phyloP scores from a whole-genome alignment of 2,888 invertebrate genomes.

The Epistrophella euchroma region DNA sequence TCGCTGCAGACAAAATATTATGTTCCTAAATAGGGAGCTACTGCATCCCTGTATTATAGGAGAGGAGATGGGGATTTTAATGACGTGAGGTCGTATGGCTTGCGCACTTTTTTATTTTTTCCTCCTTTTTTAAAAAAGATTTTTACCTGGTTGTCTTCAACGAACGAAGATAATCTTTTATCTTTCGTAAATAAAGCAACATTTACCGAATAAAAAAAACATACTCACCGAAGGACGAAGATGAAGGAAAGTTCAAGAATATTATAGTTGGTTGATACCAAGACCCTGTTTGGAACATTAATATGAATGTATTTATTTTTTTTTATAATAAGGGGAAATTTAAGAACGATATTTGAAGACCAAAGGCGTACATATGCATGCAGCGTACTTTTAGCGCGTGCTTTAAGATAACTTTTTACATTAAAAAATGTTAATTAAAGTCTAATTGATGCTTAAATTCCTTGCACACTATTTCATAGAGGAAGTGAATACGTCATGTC shows the following conservation, averaged over 20 bases:
- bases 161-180: slow-evolving; percentile 31
- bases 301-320: neutral
- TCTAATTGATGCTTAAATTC: too few species aligned
- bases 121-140: slow-evolving; percentile 24
- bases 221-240: too few species aligned
- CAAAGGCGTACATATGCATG: neutral
- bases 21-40: slow-evolving; percentile 47
- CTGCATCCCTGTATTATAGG: slow-evolving; percentile 42
- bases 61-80: slow-evolving; percentile 61
- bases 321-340: neutral
- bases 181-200: slow-evolving; percentile 41
- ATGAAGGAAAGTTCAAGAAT: slow-evolving; percentile 38
- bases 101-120: slow-evolving; percentile 53
- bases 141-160: slow-evolving; percentile 56
- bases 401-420: too few species aligned
- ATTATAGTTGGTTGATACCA: slow-evolving; percentile 45
- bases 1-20: slow-evolving; percentile 19
- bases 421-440: too few species aligned
- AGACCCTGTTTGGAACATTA: slow-evolving; percentile 22
- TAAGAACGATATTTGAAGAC: neutral
- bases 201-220: slow-evolving; percentile 11
- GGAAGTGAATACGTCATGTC: too few species aligned
- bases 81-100: slow-evolving; percentile 67
- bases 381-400: neutral
- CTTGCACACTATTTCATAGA: too few species aligned